Percentiles rank a stretch among this genome's conserved stretches.
Evolutionary conservation across 2,888 invertebrate species (phyloP).

Genomic region (Tiliacea aurago): DNA sequence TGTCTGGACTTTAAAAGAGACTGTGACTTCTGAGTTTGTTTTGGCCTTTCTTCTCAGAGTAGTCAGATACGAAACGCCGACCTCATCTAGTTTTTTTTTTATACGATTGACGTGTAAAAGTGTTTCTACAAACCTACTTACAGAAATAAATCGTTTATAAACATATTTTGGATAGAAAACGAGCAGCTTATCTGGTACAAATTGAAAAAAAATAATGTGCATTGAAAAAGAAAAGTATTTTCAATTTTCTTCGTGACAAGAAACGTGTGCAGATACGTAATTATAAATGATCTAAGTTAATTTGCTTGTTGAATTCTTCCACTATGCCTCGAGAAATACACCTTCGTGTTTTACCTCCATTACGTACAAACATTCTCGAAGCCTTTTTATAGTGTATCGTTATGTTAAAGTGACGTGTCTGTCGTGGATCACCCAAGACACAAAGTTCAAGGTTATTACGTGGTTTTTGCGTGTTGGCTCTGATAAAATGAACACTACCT

Average conservation of each 20-base stretch:
- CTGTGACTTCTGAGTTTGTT: too few species aligned
- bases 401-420: slow-evolving; percentile 22
- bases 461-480: background rate
- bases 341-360: slow-evolving; percentile 7
- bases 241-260: background rate
- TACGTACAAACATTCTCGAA: slow-evolving; percentile 4
- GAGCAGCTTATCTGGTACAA: background rate
- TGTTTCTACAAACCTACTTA: too few species aligned
- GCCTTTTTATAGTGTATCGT: slow-evolving; percentile 33
- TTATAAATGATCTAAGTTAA: background rate
- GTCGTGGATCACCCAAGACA: slow-evolving; percentile 10
- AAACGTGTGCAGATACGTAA: background rate
- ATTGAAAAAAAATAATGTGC: background rate
- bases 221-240: background rate
- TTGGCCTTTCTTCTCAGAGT: too few species aligned
- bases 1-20: too few species aligned
- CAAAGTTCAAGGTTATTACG: slow-evolving; percentile 42
- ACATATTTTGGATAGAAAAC: too few species aligned
- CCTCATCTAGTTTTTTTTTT: too few species aligned
- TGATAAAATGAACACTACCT: slow-evolving; percentile 1
- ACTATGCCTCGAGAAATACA: background rate
- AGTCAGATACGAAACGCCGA: too few species aligned
- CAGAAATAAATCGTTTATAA: too few species aligned
- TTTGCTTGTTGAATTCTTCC: background rate
- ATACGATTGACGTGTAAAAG: too few species aligned